Evolutionary conservation across 2,797 vertebrate genomes (phyloP), one percentile per base, ranked within the genome.

Genomic region (Chiroxiphia lanceolata): DNA sequence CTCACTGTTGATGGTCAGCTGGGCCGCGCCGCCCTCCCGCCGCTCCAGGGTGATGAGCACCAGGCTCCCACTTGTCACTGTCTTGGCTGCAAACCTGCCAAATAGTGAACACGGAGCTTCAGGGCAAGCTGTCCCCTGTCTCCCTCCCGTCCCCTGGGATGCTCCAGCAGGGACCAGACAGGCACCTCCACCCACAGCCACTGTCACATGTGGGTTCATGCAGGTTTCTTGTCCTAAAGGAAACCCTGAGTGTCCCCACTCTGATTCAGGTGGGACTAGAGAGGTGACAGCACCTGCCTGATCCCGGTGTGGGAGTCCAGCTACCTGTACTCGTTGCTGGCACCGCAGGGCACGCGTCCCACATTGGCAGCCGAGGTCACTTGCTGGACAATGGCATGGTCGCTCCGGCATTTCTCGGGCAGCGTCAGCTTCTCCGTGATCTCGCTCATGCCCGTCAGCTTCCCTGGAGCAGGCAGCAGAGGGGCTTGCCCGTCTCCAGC

Each of bases 361-460:
- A 99, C 98, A 38, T 99, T 99, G 94, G 99, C 99, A 1, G 98
- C 98, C 0, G 97, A 89, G 3, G 98, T 99, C 93, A 99, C 99
- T 97, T 98, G 98, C 97, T 99, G 99, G 76, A 99, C 98, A 33
- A 99, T 98, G 69, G 96, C 8, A 8, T 99, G 99, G 87, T 99
- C 99, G 1, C 97, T 99, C 87, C 93, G 97, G 94, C 98, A 99
- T 47, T 98, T 97, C 18, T 96, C 97, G 0, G 98, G 98, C 93
- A 99, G 97, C 0, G 53, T 98, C 84, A 99, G 94, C 96, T 98
- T 99, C 98, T 99, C 99, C 0, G 98, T 98, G 97, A 99, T 99
- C 97, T 99, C 99, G 1, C 99, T 99, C 99, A 99, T 99, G 25
- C 99, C 99, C 15, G 98, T 99, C 94, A 99, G 98, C 98, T 99